Percentiles rank a stretch among this genome's conserved stretches.
These are phyloP conservation scores for Prinia subflava DNA, from an alignment of 2,113 vertebrate genomes.

Conservation along the genomic window DNA sequence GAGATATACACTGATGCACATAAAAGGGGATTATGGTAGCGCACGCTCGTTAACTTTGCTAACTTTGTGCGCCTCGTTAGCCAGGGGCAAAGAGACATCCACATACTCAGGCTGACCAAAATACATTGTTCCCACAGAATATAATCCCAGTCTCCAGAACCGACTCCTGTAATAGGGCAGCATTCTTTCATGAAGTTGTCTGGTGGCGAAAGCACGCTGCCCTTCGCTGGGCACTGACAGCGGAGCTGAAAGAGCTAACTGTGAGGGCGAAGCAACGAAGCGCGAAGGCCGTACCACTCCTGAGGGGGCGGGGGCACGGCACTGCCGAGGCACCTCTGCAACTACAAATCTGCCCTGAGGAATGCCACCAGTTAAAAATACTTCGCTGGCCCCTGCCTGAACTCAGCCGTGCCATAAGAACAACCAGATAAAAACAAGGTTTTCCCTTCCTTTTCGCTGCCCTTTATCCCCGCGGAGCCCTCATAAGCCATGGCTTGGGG, in stretches of 20 bases:
- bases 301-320: neutral
- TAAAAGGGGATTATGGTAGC: neutral
- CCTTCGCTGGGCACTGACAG: neutral
- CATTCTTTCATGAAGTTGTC: neutral
- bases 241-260: neutral
- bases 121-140: neutral
- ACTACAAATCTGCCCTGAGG: neutral
- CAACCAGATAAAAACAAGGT: neutral
- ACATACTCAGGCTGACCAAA: neutral
- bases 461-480: neutral
- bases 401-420: neutral
- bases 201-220: neutral
- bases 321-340: neutral
- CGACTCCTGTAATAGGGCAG: neutral
- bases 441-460: neutral
- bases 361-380: conserved; percentile 24
- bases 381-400: neutral
- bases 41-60: neutral
- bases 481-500: accelerated
- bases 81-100: neutral
- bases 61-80: neutral
- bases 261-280: neutral
- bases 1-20: conserved; percentile 9
- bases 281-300: neutral
- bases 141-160: neutral